A percentile compares a stretch with the other conserved stretches of the same genome.
phyloP scores from a whole-genome alignment of 2,797 vertebrate genomes.

The Masticophis lateralis region DNA sequence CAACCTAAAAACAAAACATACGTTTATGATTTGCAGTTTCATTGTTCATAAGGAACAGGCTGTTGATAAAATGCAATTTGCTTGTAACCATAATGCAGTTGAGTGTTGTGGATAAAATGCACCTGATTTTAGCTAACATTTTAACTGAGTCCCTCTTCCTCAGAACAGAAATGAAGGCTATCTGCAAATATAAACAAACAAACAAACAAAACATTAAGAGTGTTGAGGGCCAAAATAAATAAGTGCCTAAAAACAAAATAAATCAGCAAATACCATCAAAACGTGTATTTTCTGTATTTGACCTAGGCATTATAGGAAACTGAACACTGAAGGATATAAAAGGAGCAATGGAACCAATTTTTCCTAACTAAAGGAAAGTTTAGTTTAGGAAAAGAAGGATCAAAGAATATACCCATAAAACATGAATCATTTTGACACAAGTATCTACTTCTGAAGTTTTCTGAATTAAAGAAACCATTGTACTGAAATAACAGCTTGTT shows the following conservation, averaged over 20 bases:
- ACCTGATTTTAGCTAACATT: neutral
- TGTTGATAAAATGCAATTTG: neutral
- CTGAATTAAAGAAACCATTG: neutral
- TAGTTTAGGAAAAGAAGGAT: neutral
- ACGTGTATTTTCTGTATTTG: neutral
- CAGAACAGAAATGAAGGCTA: neutral
- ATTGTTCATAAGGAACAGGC: neutral
- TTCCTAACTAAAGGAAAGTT: neutral
- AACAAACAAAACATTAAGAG: neutral
- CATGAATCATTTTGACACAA: neutral
- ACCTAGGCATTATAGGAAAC: neutral
- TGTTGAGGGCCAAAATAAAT: neutral
- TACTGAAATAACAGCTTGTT: neutral
- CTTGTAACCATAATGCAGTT: neutral
- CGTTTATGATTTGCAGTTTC: neutral
- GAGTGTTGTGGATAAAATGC: neutral
- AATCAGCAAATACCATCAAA: neutral
- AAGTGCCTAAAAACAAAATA: neutral
- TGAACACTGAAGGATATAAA: neutral
- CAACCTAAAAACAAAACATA: neutral
- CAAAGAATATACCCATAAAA: neutral
- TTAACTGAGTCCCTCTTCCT: neutral
- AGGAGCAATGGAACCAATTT: neutral
- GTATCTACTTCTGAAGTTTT: neutral
- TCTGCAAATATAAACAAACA: neutral